Evolutionary conservation across 2,888 invertebrate genomes (phyloP).

Genomic region (Acronicta psi): DNA sequence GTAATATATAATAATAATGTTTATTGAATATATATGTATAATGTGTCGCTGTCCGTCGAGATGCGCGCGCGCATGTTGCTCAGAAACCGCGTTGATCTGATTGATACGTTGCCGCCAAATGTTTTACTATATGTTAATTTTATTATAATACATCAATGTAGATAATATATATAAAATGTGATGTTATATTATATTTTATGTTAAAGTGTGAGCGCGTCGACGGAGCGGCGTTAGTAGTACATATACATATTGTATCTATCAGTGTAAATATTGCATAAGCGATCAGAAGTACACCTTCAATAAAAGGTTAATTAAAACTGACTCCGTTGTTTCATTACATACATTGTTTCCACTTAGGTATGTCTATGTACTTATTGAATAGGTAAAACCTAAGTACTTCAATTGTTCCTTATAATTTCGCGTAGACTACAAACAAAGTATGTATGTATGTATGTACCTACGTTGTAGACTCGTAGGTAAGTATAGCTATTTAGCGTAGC

Average conservation of each 20-base stretch:
- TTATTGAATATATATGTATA: conserved; percentile 18
- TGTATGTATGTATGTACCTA: background rate
- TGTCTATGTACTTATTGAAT: background rate
- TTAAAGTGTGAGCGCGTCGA: conserved; percentile 46
- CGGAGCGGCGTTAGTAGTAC: conserved; percentile 44
- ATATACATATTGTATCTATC: conserved; percentile 55
- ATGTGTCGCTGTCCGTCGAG: conserved; percentile 24
- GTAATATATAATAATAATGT: conserved; percentile 55
- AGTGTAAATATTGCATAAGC: conserved; percentile 76
- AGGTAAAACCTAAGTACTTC: too few relatives aligned
- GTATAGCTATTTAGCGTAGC: conserved; percentile 5
- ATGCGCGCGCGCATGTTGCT: conserved; percentile 14
- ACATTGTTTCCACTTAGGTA: background rate
- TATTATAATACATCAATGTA: conserved; percentile 43
- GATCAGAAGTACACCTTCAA: conserved; percentile 72
- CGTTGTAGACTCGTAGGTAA: too few relatives aligned
- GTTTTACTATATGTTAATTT: conserved; percentile 28
- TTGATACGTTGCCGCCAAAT: conserved; percentile 31
- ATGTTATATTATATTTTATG: conserved; percentile 65
- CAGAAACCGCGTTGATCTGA: conserved; percentile 12
- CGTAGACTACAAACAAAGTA: background rate
- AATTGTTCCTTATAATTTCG: too few relatives aligned
- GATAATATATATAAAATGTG: conserved; percentile 34
- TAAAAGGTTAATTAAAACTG: conserved; percentile 66
- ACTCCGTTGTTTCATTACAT: conserved; percentile 31